Percentiles rank a stretch among this genome's conserved stretches.
These are phyloP conservation scores for Horisme vitalbata DNA, from an alignment of 2,888 invertebrate species.

Conservation along the genomic window DNA sequence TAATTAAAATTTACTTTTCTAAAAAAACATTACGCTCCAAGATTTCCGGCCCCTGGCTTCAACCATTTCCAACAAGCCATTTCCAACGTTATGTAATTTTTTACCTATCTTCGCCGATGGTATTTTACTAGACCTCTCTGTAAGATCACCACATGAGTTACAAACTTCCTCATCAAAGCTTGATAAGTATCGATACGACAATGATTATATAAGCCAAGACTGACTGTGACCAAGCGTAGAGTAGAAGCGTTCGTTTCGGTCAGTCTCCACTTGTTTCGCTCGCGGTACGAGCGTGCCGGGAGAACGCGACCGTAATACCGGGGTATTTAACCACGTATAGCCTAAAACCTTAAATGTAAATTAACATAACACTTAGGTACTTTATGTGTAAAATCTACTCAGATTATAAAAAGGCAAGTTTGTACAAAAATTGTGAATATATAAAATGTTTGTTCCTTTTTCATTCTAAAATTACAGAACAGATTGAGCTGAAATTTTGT, in stretches of 20 bases:
- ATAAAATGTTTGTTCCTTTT: too few relatives aligned
- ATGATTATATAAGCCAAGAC: slow-evolving; percentile 44
- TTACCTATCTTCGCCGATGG: too few relatives aligned
- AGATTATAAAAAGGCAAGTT: too few relatives aligned
- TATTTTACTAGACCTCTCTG: not conserved
- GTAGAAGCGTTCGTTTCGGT: slow-evolving; percentile 45
- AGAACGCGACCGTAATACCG: slow-evolving; percentile 28
- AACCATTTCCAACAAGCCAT: too few relatives aligned
- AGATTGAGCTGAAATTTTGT: too few relatives aligned
- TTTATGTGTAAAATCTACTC: too few relatives aligned
- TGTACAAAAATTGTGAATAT: too few relatives aligned
- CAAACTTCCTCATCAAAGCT: slow-evolving; percentile 21
- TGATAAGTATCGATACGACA: slow-evolving; percentile 25
- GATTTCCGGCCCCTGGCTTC: too few relatives aligned
- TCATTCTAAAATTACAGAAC: too few relatives aligned
- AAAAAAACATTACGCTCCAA: too few relatives aligned
- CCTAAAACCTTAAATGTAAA: slow-evolving; percentile 4
- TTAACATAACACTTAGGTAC: slow-evolving; percentile 16
- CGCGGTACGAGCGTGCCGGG: slow-evolving; percentile 53
- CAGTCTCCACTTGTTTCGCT: slow-evolving; percentile 64
- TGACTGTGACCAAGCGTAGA: slow-evolving; percentile 30
- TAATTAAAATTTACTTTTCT: too few relatives aligned
- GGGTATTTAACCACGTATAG: slow-evolving; percentile 18
- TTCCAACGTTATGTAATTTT: too few relatives aligned
- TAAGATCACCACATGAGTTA: slow-evolving; percentile 6